phyloP scores from a whole-genome alignment of 2,797 vertebrate species.

The Neomorphus geoffroyi region DNA sequence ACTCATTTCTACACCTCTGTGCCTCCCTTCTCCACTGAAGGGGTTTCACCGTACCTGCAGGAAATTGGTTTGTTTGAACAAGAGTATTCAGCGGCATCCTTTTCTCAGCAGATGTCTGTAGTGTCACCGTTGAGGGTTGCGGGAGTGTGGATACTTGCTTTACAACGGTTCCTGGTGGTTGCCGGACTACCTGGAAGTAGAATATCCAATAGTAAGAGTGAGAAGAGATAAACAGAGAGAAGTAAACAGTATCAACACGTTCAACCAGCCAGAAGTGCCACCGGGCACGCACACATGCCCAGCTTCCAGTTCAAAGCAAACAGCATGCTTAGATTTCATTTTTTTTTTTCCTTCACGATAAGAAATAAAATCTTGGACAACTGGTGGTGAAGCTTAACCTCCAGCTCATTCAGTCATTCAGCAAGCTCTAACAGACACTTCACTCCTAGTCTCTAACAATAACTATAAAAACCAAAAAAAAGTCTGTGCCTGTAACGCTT shows the following conservation, averaged over 20 bases:
- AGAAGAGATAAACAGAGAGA: conserved; percentile 13
- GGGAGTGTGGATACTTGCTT: conserved; percentile 68
- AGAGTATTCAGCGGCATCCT: conserved; percentile 48
- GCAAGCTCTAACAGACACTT: neutral
- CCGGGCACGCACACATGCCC: neutral
- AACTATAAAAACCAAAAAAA: neutral
- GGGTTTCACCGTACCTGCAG: conserved; percentile 49
- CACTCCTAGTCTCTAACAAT: neutral
- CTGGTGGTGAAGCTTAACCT: conserved; percentile 7
- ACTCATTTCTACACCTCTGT: neutral
- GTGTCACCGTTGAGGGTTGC: conserved; percentile 48
- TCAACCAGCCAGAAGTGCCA: neutral
- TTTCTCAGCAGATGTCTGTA: conserved; percentile 68
- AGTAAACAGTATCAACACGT: neutral
- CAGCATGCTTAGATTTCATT: neutral
- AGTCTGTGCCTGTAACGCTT: no score
- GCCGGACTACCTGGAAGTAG: conserved; percentile 77
- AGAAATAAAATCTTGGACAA: conserved; percentile 20
- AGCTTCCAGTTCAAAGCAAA: conserved; percentile 22
- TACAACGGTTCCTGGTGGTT: conserved; percentile 57
- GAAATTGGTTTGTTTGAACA: conserved; percentile 64
- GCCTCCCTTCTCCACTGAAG: neutral
- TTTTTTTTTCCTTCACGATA: neutral
- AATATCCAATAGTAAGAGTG: neutral
- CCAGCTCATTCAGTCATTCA: neutral